A percentile compares a stretch with the other conserved stretches of the same genome.
Conservation (phyloP, 2,888 invertebrate species). For the Panopea generosa region DNA sequence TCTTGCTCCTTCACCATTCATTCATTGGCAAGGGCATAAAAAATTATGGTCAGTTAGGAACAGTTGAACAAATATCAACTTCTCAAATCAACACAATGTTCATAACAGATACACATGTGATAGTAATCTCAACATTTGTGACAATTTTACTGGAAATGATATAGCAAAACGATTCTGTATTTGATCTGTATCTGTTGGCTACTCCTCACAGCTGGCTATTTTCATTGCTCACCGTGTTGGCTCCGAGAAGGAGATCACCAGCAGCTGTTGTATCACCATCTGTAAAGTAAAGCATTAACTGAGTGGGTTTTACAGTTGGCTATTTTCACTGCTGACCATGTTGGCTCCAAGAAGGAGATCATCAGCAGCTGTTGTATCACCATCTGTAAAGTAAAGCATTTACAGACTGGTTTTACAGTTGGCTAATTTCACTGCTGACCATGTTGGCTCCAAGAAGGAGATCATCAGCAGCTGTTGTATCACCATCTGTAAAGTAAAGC, state of each 20-base stretch:
- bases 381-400: no score
- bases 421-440: conserved; percentile 36
- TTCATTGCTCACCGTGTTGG: conserved; percentile 33
- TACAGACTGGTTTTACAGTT: no score
- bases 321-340: conserved; percentile 34
- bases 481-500: conserved; percentile 44
- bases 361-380: conserved; percentile 20
- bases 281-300: conserved; percentile 11
- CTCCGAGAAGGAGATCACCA: conserved; percentile 29
- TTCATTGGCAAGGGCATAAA: no score
- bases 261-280: conserved; percentile 29
- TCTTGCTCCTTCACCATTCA: no score
- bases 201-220: conserved; percentile 14
- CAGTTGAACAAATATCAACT: no score
- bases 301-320: background rate
- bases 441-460: conserved; percentile 26
- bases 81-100: no score
- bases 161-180: no score
- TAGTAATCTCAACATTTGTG: no score
- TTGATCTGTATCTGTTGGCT: no score
- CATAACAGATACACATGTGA: no score
- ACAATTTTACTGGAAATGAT: no score
- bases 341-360: conserved; percentile 33
- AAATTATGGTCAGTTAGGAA: no score
- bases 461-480: conserved; percentile 24